Conservation (phyloP, 1,140 invertebrate species). For the Drosophila baimaii region DNA sequence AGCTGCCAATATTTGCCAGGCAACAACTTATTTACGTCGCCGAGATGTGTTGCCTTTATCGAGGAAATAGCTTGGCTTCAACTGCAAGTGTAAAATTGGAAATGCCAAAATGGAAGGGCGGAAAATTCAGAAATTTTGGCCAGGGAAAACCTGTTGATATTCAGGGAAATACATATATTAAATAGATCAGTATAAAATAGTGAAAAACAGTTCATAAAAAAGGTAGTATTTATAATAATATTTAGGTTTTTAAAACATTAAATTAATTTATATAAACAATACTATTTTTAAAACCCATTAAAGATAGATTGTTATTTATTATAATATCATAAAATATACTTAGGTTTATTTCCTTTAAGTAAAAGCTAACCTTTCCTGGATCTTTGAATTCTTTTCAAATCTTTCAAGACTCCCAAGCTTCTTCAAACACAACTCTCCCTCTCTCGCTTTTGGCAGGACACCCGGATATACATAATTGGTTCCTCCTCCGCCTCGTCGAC, state of each 20-base stretch:
- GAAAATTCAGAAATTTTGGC: not conserved
- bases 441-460: not conserved
- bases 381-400: not conserved
- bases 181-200: not conserved
- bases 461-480: slow-evolving; percentile 14
- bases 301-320: not conserved
- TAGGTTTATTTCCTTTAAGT: too few species aligned
- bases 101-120: not conserved
- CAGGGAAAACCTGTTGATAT: not conserved
- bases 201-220: not conserved
- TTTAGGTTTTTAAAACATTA: too few species aligned
- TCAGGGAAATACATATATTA: not conserved
- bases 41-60: not conserved
- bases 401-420: not conserved
- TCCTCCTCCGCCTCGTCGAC: too few species aligned
- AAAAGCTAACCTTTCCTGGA: not conserved
- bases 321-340: not conserved
- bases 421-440: not conserved
- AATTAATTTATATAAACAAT: too few species aligned
- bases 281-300: too few species aligned
- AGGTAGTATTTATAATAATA: not conserved
- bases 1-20: slow-evolving; percentile 30
- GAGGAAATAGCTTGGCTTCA: slow-evolving; percentile 16
- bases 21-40: slow-evolving; percentile 9
- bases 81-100: slow-evolving; percentile 20